These are phyloP conservation scores for Garra rufa DNA, from an alignment of 2,113 vertebrate species.

Conservation along the genomic window DNA sequence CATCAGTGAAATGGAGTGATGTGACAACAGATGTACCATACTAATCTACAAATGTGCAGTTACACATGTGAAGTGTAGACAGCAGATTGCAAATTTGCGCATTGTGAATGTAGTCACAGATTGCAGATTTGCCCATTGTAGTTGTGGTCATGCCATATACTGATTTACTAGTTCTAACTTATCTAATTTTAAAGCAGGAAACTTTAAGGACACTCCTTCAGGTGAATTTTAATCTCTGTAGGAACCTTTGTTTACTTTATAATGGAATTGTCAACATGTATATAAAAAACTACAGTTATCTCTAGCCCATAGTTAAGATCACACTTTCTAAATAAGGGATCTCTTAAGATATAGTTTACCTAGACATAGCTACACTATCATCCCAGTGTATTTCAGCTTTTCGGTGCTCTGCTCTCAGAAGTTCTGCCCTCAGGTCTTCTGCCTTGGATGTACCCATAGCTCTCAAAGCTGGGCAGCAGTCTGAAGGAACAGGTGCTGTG, in stretches of 20 bases:
- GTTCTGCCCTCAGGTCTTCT: conserved; percentile 76
- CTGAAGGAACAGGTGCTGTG: conserved; percentile 52
- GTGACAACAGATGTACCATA: not conserved
- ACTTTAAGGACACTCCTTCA: not conserved
- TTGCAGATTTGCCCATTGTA: not conserved
- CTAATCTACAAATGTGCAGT: not conserved
- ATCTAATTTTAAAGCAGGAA: not conserved
- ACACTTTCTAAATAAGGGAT: not conserved
- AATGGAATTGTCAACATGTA: not conserved
- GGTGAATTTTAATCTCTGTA: not conserved
- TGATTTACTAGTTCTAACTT: not conserved
- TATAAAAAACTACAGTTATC: not conserved
- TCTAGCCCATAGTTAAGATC: not conserved
- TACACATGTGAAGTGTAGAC: not conserved
- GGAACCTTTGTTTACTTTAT: not conserved
- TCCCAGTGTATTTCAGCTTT: conserved; percentile 78
- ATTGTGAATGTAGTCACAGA: not conserved
- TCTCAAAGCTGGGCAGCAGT: conserved; percentile 60
- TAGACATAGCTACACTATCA: conserved; percentile 66
- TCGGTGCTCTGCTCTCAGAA: conserved; percentile 75
- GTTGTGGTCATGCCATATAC: not conserved
- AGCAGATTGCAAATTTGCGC: not conserved
- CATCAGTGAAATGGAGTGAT: not conserved
- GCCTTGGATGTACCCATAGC: conserved; percentile 65
- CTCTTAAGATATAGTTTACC: conserved; percentile 62